Evolutionary conservation across 2,113 vertebrate species (phyloP).

Genomic region (Grallaria varia): DNA sequence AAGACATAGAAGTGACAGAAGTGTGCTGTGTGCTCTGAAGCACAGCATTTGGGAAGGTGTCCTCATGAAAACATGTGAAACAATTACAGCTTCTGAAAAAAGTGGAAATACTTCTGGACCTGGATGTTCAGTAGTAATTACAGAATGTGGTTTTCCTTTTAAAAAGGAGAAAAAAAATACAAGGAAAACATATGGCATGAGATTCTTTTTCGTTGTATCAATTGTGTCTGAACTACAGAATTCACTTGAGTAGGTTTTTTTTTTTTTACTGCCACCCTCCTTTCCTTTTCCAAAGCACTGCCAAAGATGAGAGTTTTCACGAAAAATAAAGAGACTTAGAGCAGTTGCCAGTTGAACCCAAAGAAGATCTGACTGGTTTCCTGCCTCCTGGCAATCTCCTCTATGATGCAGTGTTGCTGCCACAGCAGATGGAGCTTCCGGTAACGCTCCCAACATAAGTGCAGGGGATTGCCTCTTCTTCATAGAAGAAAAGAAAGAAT

Average conservation of each 20-base stretch:
- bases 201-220: background rate
- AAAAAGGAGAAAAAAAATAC: background rate
- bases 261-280: background rate
- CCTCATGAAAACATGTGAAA: background rate
- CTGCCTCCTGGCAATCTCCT: constrained; percentile 94
- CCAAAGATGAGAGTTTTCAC: background rate
- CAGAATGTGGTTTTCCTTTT: background rate
- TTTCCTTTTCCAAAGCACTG: constrained; percentile 21
- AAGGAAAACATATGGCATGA: background rate
- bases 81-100: background rate
- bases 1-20: background rate
- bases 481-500: background rate
- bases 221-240: constrained; percentile 2
- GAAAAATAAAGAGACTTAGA: constrained; percentile 74
- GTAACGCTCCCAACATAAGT: constrained; percentile 90
- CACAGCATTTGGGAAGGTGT: background rate
- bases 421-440: constrained; percentile 92
- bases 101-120: background rate
- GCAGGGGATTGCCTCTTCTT: constrained; percentile 90
- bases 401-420: constrained; percentile 96
- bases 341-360: constrained; percentile 94
- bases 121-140: background rate
- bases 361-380: constrained; percentile 92
- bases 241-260: background rate
- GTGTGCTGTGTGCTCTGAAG: background rate